Evolutionary conservation across 1,140 invertebrate genomes (phyloP).

Genomic region (Lordiphosa collinella): DNA sequence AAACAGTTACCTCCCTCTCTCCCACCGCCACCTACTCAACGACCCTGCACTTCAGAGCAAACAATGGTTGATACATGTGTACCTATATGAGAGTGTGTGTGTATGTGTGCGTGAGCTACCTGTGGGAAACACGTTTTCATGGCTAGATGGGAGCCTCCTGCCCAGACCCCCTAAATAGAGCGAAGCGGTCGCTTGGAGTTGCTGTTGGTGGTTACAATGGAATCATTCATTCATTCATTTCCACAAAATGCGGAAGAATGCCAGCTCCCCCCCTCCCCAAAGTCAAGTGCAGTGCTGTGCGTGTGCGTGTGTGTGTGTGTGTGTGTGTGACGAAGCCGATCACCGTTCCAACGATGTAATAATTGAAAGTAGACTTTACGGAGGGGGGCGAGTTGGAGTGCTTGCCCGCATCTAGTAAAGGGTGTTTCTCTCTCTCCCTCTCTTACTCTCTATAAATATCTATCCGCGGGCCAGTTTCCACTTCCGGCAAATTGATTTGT

Average conservation of each 20-base stretch:
- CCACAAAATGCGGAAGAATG: slow-evolving; percentile 34
- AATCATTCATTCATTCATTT: slow-evolving; percentile 56
- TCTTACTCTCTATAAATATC: not conserved
- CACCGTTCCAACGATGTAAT: slow-evolving; percentile 48
- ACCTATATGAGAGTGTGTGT: slow-evolving; percentile 7
- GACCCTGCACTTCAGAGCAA: too few species aligned
- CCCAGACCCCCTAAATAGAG: slow-evolving; percentile 1
- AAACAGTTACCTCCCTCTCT: too few species aligned
- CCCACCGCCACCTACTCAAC: too few species aligned
- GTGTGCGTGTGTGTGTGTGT: slow-evolving; percentile 6
- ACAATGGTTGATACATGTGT: not conserved
- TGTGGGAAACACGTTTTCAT: slow-evolving; percentile 69
- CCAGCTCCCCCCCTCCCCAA: slow-evolving; percentile 1
- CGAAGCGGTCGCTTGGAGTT: slow-evolving; percentile 9
- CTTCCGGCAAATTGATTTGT: slow-evolving; percentile 55
- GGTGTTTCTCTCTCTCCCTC: not conserved
- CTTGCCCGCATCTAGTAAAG: slow-evolving; percentile 29
- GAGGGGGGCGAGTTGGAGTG: not conserved
- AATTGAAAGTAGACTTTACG: slow-evolving; percentile 27
- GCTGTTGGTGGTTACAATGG: slow-evolving; percentile 30
- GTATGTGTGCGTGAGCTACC: slow-evolving; percentile 38
- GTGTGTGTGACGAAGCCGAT: slow-evolving; percentile 25
- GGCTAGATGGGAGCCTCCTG: not conserved
- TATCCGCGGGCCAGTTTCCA: slow-evolving; percentile 5
- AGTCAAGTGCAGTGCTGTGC: slow-evolving; percentile 28